Evolutionary conservation across 1,140 invertebrate genomes (phyloP), one percentile per base, ranked within the genome.

Genomic region (Heterodera carotae): DNA sequence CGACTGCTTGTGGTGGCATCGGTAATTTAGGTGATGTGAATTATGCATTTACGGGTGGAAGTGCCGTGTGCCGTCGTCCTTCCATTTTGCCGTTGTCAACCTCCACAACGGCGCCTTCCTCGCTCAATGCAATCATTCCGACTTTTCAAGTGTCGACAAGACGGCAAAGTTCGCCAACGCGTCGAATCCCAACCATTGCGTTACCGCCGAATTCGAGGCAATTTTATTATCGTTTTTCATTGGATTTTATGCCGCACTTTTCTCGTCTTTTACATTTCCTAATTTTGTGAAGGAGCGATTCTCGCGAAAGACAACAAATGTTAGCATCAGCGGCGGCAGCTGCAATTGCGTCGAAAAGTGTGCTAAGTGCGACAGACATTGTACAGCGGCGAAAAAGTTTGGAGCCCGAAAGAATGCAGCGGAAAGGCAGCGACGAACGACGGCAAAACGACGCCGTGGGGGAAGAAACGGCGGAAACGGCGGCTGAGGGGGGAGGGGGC

Each of bases 301-400:
- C 71, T 39, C 59, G 64, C 39, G 71, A 74, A 74, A 29, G 53
- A n/a, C 71, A 74, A 62, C 56, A 74, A 74, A 62, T 74, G 25
- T 34, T 74, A 36, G 71, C 71, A 27, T 33, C 43, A 18, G 71
- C 71, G 7, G 71, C 64, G 25, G 64, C 18, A 15, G 71, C 56
- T 25, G 71, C 71, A 31, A 62, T 74, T 33, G 71, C 71, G 5
- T 56, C 71, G 39, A 60, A 29, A 34, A 74, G 10, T 56, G 43
- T 56, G 36, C 39, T 62, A 8, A 56, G 48, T 22, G 12, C 15
- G 12, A 22, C 48, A 4, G 48, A 53, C 5, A 10, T 25, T n/a
- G 27, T 27, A 25, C 15, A 18, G 27, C 8, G 27, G 62, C 62
- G 62, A 10, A 34, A 66, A 29, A 29, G 27, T 29, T 34, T 66